These are phyloP conservation scores for Theocolax elegans DNA, from an alignment of 1,140 invertebrate genomes.

Conservation along the genomic window DNA sequence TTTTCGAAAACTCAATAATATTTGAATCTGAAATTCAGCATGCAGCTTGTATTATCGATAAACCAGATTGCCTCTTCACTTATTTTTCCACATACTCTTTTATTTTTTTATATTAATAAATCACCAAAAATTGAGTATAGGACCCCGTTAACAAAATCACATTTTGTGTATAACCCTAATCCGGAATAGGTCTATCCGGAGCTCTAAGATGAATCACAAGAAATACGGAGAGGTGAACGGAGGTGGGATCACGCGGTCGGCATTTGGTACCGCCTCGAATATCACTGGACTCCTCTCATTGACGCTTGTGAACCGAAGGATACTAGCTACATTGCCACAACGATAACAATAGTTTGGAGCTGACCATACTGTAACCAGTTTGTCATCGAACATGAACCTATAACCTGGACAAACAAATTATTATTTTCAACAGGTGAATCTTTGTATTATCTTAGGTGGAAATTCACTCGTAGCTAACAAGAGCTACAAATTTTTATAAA, in stretches of 20 bases:
- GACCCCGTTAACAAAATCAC: too few relatives aligned
- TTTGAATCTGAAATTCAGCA: too few relatives aligned
- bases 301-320: constrained; percentile 84
- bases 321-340: constrained; percentile 93
- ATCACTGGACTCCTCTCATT: constrained; percentile 85
- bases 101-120: too few relatives aligned
- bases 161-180: too few relatives aligned
- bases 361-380: constrained; percentile 96
- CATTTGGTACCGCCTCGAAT: constrained; percentile 94
- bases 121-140: too few relatives aligned
- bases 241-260: constrained; percentile 90
- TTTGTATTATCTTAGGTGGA: too few relatives aligned
- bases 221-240: constrained; percentile 96
- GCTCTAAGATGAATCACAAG: constrained; percentile 74
- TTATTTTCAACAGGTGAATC: too few relatives aligned
- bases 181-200: too few relatives aligned
- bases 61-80: not conserved
- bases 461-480: too few relatives aligned
- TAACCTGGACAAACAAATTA: constrained; percentile 74
- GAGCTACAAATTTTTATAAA: too few relatives aligned
- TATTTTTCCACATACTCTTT: too few relatives aligned
- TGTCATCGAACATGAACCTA: constrained; percentile 96
- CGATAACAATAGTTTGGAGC: constrained; percentile 97
- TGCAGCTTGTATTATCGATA: constrained; percentile 8
- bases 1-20: too few relatives aligned